Percentiles rank a stretch among this genome's conserved stretches.
These are phyloP conservation scores for Neoaliturus tenellus DNA, from an alignment of 2,888 invertebrate species.

Conservation along the genomic window DNA sequence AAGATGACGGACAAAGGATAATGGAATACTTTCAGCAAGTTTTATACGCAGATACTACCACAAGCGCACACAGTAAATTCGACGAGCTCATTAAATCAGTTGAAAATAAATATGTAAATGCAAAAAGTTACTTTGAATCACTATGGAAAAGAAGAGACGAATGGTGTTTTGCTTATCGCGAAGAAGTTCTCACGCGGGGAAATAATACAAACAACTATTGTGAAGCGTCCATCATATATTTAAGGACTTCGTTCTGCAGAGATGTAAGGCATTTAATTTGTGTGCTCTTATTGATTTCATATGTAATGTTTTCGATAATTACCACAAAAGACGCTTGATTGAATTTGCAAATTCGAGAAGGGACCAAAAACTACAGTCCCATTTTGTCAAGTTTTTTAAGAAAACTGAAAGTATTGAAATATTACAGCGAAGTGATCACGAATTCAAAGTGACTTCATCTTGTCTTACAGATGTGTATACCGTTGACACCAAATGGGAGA, in stretches of 20 bases:
- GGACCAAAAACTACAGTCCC: too few relatives aligned
- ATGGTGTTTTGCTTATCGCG: slow-evolving; percentile 15
- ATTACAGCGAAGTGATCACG: neutral
- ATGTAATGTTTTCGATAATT: slow-evolving; percentile 4
- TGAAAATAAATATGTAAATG: neutral
- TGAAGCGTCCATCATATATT: slow-evolving; percentile 12
- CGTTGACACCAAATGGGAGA: neutral
- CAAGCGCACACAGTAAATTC: neutral
- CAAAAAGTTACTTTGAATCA: slow-evolving; percentile 3
- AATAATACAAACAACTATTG: slow-evolving; percentile 24
- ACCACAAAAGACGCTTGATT: neutral
- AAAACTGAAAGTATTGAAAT: neutral
- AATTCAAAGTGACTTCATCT: neutral
- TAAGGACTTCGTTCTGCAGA: slow-evolving; percentile 8
- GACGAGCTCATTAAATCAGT: neutral
- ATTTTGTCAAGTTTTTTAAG: neutral
- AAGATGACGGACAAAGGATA: neutral
- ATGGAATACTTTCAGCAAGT: slow-evolving; percentile 20
- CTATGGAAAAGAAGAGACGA: slow-evolving; percentile 13
- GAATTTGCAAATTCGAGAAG: slow-evolving; percentile 1
- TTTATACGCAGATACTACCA: neutral
- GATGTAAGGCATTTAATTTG: slow-evolving; percentile 5
- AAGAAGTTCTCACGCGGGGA: neutral
- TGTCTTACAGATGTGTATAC: too few relatives aligned
- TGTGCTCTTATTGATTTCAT: slow-evolving; percentile 21